These are phyloP conservation scores for Microtus oregoni DNA, from an alignment of 2,113 vertebrate species.

Conservation along the genomic window DNA sequence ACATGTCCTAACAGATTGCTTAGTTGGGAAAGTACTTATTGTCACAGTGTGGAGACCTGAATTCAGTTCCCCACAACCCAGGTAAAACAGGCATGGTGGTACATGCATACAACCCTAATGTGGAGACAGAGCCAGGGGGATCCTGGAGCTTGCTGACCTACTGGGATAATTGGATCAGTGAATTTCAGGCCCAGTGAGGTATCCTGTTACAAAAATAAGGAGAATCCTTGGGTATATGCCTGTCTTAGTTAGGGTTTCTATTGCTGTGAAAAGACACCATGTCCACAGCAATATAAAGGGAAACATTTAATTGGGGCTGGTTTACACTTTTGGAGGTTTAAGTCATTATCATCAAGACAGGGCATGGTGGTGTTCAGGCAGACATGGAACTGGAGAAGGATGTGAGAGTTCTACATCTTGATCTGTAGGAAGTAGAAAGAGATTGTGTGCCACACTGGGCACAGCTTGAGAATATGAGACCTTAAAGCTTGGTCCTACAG, in stretches of 20 bases:
- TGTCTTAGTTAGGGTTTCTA: background rate
- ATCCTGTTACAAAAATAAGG: background rate
- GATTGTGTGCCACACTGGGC: background rate
- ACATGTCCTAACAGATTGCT: too few relatives aligned
- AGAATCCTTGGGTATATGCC: background rate
- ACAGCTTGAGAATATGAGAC: background rate
- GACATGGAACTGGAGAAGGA: background rate
- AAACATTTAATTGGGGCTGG: background rate
- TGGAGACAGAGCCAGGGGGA: background rate
- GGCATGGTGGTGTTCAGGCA: background rate
- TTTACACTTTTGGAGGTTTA: background rate
- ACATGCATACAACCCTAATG: background rate
- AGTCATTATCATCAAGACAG: background rate
- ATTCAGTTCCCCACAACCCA: background rate
- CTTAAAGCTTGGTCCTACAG: background rate
- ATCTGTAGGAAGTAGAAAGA: background rate
- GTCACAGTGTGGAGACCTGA: background rate
- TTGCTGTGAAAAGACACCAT: background rate
- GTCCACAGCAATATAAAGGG: too few relatives aligned
- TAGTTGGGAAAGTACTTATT: background rate
- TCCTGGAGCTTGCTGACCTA: background rate
- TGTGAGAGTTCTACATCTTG: background rate
- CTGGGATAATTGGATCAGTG: background rate
- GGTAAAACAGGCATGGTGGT: background rate
- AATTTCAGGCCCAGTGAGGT: background rate